Base-by-base conservation (phyloP, 1,140 invertebrate genomes). In the Trialeurodes vaporariorum region DNA sequence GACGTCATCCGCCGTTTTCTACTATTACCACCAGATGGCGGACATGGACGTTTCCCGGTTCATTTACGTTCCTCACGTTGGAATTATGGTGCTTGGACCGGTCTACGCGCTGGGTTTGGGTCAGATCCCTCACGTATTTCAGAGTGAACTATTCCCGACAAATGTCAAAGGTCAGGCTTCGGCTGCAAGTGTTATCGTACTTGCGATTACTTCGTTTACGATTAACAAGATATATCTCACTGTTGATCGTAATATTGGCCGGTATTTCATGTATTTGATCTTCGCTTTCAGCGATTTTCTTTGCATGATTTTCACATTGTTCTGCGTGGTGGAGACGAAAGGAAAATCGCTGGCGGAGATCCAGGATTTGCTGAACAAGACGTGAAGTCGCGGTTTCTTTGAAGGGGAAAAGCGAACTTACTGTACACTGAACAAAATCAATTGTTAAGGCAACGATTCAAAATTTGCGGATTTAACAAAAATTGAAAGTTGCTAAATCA, bases 281-380 rank as follows among this genome's bases (percentile, higher is more conserved):
- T 75, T 72, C 64, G 26, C 71, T 1, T 13, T 68, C 26, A 66
- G 64, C 24, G 63, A 68, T 49, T 24, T 81, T 0, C 84, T 84
- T 74, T 89, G 87, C 61, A 78, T 86, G 2, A 25, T 84, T 0
- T 83, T 89, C 59, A 27, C 66, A 21, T 27, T 69, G 26, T 67
- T 69, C 17, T 67, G 68, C 23, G 65, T 73, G 9, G 69, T 74
- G 59, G 91, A 94, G 79, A 94, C 92, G 0, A 93, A 91, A 79
- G 88, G 88, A 17, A 87, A 90, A 78, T 85, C 83, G 61, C 82
- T 92, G 40, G 81, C 86, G 68, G 83, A 93, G 79, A 92, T 94
- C 26, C 87, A 89, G 72, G 80, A 84, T 64, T n/a, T n/a, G n/a
- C n/a, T n/a, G n/a, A n/a, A n/a, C n/a, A n/a, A n/a, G n/a, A n/a